Conservation (phyloP, 2,113 vertebrate genomes). For the Oceanites oceanicus region DNA sequence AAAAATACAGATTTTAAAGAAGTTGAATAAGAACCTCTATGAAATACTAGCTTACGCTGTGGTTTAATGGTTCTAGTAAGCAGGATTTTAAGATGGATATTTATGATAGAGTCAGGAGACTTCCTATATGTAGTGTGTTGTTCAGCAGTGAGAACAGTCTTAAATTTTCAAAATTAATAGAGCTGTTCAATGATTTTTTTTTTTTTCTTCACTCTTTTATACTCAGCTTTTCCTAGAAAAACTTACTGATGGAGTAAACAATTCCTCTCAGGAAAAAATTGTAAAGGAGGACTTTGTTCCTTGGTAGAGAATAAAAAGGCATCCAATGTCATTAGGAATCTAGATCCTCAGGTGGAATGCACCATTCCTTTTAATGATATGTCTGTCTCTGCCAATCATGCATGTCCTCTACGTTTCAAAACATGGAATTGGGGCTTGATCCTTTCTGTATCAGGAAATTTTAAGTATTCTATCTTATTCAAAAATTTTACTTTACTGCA, state of each 20-base stretch:
- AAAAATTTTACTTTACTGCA: background rate
- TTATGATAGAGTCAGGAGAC: background rate
- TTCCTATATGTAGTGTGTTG: background rate
- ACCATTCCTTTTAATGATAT: background rate
- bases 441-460: background rate
- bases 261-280: background rate
- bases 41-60: background rate
- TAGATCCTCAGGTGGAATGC: background rate
- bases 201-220: background rate
- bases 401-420: background rate
- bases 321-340: background rate
- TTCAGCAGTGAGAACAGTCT: background rate
- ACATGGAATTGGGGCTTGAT: background rate
- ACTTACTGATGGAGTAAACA: background rate
- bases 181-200: background rate
- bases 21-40: background rate
- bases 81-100: background rate
- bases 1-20: background rate
- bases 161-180: background rate
- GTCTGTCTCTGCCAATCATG: background rate
- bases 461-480: background rate
- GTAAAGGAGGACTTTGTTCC: background rate
- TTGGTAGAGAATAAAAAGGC: background rate
- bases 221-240: background rate
- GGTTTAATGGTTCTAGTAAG: background rate